Percentiles rank a stretch among this genome's conserved stretches.
Evolutionary conservation across 2,888 invertebrate genomes (phyloP).

Genomic region (Dryadula phaetusa): DNA sequence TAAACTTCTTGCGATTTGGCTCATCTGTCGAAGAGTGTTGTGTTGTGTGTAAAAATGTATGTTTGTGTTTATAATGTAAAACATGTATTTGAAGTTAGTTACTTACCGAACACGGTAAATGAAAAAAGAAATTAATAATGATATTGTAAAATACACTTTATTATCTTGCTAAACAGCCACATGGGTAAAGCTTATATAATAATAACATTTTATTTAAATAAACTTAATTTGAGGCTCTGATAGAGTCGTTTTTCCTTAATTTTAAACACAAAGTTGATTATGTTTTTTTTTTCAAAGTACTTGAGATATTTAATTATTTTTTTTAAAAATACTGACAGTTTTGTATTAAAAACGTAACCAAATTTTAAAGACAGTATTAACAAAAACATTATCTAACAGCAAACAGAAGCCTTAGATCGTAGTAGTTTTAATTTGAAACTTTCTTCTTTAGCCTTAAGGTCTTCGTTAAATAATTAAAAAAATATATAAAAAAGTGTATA

Average conservation of each 20-base stretch:
- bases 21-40: constrained; percentile 52
- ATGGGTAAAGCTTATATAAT: not conserved
- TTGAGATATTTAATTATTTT: not conserved
- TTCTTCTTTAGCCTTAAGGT: constrained; percentile 29
- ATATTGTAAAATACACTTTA: not conserved
- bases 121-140: not conserved
- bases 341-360: constrained; percentile 22
- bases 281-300: not conserved
- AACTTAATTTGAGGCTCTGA: not conserved
- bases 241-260: constrained; percentile 9
- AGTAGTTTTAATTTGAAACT: constrained; percentile 33
- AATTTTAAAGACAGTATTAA: constrained; percentile 29
- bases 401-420: constrained; percentile 25
- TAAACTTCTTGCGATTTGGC: constrained; percentile 60
- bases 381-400: constrained; percentile 22
- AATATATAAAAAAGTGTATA: constrained; percentile 11
- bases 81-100: not conserved
- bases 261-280: constrained; percentile 9
- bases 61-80: constrained; percentile 16
- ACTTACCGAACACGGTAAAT: not conserved
- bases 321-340: not conserved
- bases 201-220: not conserved
- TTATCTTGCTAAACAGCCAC: not conserved
- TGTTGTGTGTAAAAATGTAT: constrained; percentile 26
- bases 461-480: constrained; percentile 20